Base-by-base conservation (phyloP, 1,140 invertebrate genomes). In the Steinernema khuongi region DNA sequence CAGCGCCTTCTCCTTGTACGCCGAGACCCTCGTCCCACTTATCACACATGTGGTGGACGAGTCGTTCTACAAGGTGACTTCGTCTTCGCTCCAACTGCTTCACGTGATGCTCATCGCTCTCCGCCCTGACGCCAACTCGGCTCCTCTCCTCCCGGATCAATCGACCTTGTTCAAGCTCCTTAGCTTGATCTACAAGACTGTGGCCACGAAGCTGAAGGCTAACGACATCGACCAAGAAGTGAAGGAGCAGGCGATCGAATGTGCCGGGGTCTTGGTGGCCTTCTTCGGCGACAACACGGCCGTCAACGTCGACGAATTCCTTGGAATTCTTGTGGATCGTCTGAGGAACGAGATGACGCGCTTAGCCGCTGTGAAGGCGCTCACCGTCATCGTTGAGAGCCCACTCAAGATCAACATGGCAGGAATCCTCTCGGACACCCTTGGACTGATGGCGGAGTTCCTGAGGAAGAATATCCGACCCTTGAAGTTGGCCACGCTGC, bases 401-500 rank as follows among this genome's bases (percentile, higher is more conserved):
- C 92, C 93, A 0, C 85, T 96, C 1, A 89, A 90, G 72, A 93
- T 97, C 67, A 91, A 95, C 86, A 86, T 97, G 17, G 88, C 90
- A 72, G 91, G 92, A 19, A 93, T 96, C 75, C 88, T 96, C 85
- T 90, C 75, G 93, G 50, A 97, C 80, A 92, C 92, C 2, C 89
- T 98, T 76, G 93, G 94, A 19, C 91, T 96, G 73, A 87, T 97
- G 29, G 93, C 94, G 4, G 92, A 93, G 2, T 97, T 98, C 83
- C 86, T 98, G 41, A 89, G 95, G 60, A 98, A 99, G 87, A 98
- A 98, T 87, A 94, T 97, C 85, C 89, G 96, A 78, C 92, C 94
- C 22, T 86, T 98, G 26, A 97, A 97, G 87, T 86, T 98, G 1
- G 91, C 91, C 67, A 96, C 95, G 0, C 86, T 99, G 1, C 91